Conservation (phyloP, 2,797 vertebrate species). For the Tinamus major region DNA sequence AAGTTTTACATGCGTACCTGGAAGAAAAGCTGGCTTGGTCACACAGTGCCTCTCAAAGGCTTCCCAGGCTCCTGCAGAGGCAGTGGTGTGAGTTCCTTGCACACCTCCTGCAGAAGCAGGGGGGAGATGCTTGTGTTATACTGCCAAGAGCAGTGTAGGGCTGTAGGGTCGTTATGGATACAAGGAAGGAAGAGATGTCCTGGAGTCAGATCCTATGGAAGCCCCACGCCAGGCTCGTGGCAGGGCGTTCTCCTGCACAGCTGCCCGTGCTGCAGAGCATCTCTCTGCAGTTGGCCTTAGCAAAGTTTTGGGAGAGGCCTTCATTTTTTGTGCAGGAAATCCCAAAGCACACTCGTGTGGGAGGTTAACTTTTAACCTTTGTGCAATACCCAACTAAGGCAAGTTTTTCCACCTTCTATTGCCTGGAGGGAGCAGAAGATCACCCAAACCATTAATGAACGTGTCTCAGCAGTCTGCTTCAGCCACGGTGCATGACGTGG, state of each 20-base stretch:
- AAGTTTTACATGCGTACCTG: fast-evolving
- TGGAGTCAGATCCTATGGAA: background rate
- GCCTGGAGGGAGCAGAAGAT: background rate
- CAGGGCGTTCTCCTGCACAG: background rate
- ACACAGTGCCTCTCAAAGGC: background rate
- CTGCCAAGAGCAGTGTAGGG: background rate
- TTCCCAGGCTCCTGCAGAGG: background rate
- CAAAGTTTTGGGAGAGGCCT: background rate
- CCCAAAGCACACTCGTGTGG: background rate
- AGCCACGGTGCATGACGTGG: fast-evolving
- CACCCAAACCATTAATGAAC: background rate
- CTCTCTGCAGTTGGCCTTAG: background rate
- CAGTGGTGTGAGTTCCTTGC: background rate
- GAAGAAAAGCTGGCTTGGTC: background rate
- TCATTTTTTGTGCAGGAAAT: background rate
- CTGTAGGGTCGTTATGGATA: background rate
- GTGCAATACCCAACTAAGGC: background rate
- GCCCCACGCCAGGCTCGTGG: fast-evolving
- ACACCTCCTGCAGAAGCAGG: background rate
- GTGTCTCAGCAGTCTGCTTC: background rate
- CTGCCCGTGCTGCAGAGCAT: too few relatives aligned
- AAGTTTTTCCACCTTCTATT: background rate
- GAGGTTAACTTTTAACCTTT: background rate
- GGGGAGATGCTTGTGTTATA: background rate
- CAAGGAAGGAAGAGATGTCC: background rate